phyloP scores from a whole-genome alignment of 2,888 invertebrate genomes.

The Lomographa bimaculata region DNA sequence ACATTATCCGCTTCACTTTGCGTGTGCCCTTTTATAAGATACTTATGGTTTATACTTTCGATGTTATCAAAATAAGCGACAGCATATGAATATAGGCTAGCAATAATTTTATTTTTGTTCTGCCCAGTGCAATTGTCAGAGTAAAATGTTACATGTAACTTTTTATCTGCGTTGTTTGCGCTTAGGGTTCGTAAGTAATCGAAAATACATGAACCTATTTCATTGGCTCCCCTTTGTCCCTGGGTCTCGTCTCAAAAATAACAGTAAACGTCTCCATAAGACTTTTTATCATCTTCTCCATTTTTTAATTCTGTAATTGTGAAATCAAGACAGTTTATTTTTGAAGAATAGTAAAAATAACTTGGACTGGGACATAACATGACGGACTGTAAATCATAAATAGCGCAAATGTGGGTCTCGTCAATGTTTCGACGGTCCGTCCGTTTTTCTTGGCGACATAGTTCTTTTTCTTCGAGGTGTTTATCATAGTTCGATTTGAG shows the following conservation, averaged over 20 bases:
- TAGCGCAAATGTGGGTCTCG: slow-evolving; percentile 23
- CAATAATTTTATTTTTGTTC: slow-evolving; percentile 4
- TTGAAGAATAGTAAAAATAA: slow-evolving; percentile 21
- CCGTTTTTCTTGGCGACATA: slow-evolving; percentile 31
- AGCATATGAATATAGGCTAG: background rate
- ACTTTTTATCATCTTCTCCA: background rate
- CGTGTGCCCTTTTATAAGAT: slow-evolving; percentile 1
- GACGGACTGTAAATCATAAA: slow-evolving; percentile 35
- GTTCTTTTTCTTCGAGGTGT: slow-evolving; percentile 30
- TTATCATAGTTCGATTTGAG: slow-evolving; percentile 29
- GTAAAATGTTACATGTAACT: slow-evolving; percentile 3
- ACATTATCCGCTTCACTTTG: slow-evolving; percentile 1
- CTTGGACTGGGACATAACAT: slow-evolving; percentile 24
- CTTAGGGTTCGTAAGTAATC: background rate
- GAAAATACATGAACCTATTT: slow-evolving; percentile 2
- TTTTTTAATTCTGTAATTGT: slow-evolving; percentile 1
- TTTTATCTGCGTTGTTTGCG: slow-evolving; percentile 1
- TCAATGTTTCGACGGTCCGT: slow-evolving; percentile 28
- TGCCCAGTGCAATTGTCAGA: slow-evolving; percentile 6
- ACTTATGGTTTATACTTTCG: background rate
- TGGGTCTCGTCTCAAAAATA: slow-evolving; percentile 6
- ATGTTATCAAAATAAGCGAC: background rate
- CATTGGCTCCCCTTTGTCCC: slow-evolving; percentile 1
- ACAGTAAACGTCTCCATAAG: slow-evolving; percentile 1
- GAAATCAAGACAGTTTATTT: slow-evolving; percentile 18